Base-by-base conservation (phyloP, 2,113 vertebrate genomes). In the Indri indri region DNA sequence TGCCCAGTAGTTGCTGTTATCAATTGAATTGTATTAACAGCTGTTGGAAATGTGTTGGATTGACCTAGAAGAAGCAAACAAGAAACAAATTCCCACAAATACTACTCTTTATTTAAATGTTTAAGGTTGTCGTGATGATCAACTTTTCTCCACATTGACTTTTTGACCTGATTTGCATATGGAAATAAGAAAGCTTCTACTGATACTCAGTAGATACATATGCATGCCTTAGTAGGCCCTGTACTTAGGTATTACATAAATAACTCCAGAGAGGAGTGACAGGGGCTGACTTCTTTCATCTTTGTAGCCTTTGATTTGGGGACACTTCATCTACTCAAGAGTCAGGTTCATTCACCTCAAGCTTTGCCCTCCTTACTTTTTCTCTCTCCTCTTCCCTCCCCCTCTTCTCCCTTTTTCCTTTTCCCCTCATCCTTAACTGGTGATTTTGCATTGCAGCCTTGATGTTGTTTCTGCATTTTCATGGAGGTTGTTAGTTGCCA, bases 351-450 rank as follows among this genome's bases (percentile, higher is more conserved):
- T 71, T 40, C 5, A 97, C 42, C 63, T 54, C 23, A 97, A 83
- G 98, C 93, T 91, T 98, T 98, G 40, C 77, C 98, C 97, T 1
- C 98, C 94, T 82, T 34, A 92, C 5, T 2, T 54, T 23, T 70
- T 52, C 14, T 79, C 42, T 57, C 8, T 30, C n/a, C n/a, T 25
- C 40, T 32, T 18, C 6, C 2, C 30, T 12, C 12, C 9, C 63
- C 63, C 12, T 22, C 11, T 45, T 13, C 37, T 23, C 4, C 47
- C 8, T 45, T 66, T 50, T 73, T 91, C 32, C 9, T 25, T 20
- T 82, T 88, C 5, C 25, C 30, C 18, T 65, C 4, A n/a, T 42
- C 68, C 20, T 82, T 20, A 73, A 14, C 61, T 92, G 25, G 8
- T 82, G n/a, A 25, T 59, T 83, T 59, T 57, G 23, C 57, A 47